Evolutionary conservation across 1,140 invertebrate genomes (phyloP).

Genomic region (Papilio dardanus): DNA sequence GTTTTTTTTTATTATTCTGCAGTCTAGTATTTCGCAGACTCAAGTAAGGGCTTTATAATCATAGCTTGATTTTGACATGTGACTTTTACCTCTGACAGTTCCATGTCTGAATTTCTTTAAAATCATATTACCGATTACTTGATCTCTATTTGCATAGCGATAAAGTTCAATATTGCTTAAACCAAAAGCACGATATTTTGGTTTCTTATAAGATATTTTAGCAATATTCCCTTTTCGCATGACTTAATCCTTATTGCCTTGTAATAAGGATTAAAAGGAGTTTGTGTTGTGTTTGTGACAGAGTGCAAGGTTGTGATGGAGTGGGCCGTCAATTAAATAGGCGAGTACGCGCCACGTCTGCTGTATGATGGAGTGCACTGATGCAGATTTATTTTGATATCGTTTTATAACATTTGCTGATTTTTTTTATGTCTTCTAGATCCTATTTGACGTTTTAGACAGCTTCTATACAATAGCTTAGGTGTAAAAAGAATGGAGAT

Average conservation of each 20-base stretch:
- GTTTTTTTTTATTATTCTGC: constrained; percentile 45
- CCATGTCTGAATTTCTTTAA: constrained; percentile 48
- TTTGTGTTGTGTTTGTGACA: constrained; percentile 39
- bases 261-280: constrained; percentile 46
- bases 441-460: background rate
- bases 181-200: constrained; percentile 18
- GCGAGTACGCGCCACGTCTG: constrained; percentile 67
- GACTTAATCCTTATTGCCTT: constrained; percentile 40
- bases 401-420: constrained; percentile 41
- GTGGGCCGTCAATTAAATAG: constrained; percentile 77
- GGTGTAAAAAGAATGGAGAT: background rate
- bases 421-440: constrained; percentile 41
- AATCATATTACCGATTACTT: constrained; percentile 32
- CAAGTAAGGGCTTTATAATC: constrained; percentile 57
- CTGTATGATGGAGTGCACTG: constrained; percentile 75
- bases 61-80: constrained; percentile 60
- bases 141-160: constrained; percentile 31
- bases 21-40: constrained; percentile 45
- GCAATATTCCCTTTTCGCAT: constrained; percentile 48
- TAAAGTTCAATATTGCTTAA: constrained; percentile 45
- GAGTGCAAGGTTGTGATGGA: constrained; percentile 75
- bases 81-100: constrained; percentile 65
- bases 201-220: constrained; percentile 42
- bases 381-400: constrained; percentile 71
- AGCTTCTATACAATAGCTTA: background rate